These are phyloP conservation scores for Rhizoglyphus robini DNA, from an alignment of 1,140 invertebrate species.

Conservation along the genomic window DNA sequence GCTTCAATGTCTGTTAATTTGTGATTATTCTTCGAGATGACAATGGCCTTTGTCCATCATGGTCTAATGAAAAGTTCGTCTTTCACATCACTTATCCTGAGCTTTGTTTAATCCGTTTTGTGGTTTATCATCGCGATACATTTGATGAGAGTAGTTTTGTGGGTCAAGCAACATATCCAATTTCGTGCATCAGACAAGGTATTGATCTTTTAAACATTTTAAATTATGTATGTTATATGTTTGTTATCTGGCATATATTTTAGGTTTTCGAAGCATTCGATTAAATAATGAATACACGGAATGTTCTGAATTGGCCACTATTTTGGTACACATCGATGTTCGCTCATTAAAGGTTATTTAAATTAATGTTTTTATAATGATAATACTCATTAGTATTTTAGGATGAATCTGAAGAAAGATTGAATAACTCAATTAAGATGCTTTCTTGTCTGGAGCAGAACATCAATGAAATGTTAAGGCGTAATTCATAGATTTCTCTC, in stretches of 20 bases:
- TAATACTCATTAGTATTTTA: slow-evolving; percentile 17
- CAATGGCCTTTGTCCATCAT: slow-evolving; percentile 92
- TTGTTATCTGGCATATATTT: too few relatives aligned
- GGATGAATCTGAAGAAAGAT: slow-evolving; percentile 9
- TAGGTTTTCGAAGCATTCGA: slow-evolving; percentile 82
- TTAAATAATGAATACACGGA: slow-evolving; percentile 83
- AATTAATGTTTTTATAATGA: not conserved
- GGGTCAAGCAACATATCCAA: slow-evolving; percentile 85
- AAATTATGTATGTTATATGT: not conserved
- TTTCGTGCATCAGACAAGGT: slow-evolving; percentile 38
- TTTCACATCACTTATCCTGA: slow-evolving; percentile 79
- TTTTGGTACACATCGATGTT: slow-evolving; percentile 65
- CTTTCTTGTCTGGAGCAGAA: not conserved
- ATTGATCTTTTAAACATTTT: slow-evolving; percentile 78
- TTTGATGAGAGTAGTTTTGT: slow-evolving; percentile 95
- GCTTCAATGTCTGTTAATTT: not conserved
- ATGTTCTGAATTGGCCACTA: slow-evolving; percentile 76
- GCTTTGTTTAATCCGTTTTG: slow-evolving; percentile 74
- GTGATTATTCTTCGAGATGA: slow-evolving; percentile 47
- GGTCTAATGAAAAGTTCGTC: slow-evolving; percentile 66
- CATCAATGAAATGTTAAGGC: not conserved
- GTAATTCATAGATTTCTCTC: not conserved
- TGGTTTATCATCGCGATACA: slow-evolving; percentile 92
- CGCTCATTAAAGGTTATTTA: slow-evolving; percentile 1
- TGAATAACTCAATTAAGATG: not conserved